A percentile compares a stretch with the other conserved stretches of the same genome.
These are phyloP conservation scores for Ostrea denselamellosa DNA, from an alignment of 1,140 invertebrate species.

Conservation along the genomic window DNA sequence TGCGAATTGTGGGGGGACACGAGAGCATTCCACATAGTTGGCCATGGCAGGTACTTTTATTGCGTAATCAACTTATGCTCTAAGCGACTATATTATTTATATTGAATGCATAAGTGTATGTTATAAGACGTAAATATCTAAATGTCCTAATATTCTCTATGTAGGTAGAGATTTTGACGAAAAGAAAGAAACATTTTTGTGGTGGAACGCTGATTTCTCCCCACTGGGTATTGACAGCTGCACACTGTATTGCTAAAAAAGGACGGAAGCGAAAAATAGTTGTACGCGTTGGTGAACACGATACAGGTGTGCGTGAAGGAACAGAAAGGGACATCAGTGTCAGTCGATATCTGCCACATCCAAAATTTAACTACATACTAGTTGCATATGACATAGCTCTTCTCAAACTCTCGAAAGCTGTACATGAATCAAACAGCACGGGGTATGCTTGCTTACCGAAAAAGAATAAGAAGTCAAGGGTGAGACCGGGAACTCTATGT, in stretches of 20 bases:
- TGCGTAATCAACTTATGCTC: background rate
- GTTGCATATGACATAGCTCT: constrained; percentile 95
- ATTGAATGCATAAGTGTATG: background rate
- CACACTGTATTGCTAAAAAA: constrained; percentile 88
- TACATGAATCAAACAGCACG: constrained; percentile 86
- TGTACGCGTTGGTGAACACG: constrained; percentile 92
- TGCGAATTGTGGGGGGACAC: constrained; percentile 90
- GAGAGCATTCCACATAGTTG: constrained; percentile 88
- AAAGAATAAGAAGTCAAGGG: constrained; percentile 73
- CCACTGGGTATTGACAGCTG: constrained; percentile 93
- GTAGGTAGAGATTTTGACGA: constrained; percentile 92
- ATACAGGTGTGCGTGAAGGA: constrained; percentile 84
- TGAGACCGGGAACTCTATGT: constrained; percentile 77
- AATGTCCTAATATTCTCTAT: constrained; percentile 43
- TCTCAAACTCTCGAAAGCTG: constrained; percentile 92
- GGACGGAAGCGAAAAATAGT: constrained; percentile 82
- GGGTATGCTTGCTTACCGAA: constrained; percentile 92
- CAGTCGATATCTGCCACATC: constrained; percentile 89
- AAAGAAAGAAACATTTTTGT: constrained; percentile 90
- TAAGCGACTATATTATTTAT: background rate
- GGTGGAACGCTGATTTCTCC: constrained; percentile 92
- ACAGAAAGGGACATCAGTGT: constrained; percentile 80
- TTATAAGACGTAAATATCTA: background rate
- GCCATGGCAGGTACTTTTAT: constrained; percentile 86
- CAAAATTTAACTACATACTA: constrained; percentile 90